Conservation (phyloP, 23 tunicate genomes). For the Ciona savignyi region DNA sequence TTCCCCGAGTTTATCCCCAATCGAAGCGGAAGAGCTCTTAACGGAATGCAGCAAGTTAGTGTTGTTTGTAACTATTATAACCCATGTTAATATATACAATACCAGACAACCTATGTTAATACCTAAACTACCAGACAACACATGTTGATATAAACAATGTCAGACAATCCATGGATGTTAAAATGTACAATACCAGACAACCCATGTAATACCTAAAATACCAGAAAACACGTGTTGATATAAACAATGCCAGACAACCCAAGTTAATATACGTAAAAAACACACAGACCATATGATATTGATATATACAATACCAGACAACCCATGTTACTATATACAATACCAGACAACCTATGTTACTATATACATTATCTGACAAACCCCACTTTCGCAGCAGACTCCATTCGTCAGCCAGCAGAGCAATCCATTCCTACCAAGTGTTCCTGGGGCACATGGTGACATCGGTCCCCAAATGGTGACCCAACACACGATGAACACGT, state of each 20-base stretch:
- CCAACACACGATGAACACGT: neutral
- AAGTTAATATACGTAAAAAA: no score
- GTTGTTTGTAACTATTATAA: no score
- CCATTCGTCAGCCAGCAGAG: neutral
- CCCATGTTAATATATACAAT: no score
- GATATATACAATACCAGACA: no score
- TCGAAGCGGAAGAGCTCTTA: neutral
- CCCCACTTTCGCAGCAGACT: neutral
- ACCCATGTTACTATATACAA: no score
- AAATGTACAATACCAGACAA: no score
- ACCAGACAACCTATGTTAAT: neutral
- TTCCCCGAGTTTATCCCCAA: slow-evolving; percentile 54
- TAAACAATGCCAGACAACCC: no score
- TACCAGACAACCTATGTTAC: neutral
- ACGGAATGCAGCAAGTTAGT: slow-evolving; percentile 20
- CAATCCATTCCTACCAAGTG: slow-evolving; percentile 8
- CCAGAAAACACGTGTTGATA: neutral
- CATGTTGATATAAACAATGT: no score
- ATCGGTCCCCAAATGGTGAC: neutral
- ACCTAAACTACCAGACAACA: neutral
- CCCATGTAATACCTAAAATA: no score
- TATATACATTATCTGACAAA: neutral
- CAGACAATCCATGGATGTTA: neutral
- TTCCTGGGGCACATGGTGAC: slow-evolving; percentile 6
- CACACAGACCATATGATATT: no score